These are phyloP conservation scores for Dasysyrphus tricinctus DNA, from an alignment of 2,888 invertebrate species.

Conservation along the genomic window DNA sequence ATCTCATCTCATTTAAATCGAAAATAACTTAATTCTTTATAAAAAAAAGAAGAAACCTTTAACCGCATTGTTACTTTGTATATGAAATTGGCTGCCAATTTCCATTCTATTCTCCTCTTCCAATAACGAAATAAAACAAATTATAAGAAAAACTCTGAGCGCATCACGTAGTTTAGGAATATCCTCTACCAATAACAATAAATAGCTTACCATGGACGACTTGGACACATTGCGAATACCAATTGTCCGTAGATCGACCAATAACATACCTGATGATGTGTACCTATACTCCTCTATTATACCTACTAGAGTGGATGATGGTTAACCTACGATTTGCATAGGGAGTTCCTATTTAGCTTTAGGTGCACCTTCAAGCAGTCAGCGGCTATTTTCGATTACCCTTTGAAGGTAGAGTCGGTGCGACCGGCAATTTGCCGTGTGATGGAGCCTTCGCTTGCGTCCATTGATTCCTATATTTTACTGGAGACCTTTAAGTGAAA, in stretches of 20 bases:
- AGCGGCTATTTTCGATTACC: constrained; percentile 56
- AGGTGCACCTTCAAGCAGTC: constrained; percentile 47
- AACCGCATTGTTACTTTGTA: neutral
- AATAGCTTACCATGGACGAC: constrained; percentile 40
- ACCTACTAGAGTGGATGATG: constrained; percentile 2
- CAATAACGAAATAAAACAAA: neutral
- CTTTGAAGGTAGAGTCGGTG: constrained; percentile 49
- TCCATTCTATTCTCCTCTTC: constrained; percentile 19
- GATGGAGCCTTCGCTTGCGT: neutral
- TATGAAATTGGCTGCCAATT: constrained; percentile 62
- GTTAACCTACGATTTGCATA: constrained; percentile 61
- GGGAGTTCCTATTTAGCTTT: constrained; percentile 34
- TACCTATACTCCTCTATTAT: constrained; percentile 12
- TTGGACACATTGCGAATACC: constrained; percentile 1
- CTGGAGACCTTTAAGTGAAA: constrained; percentile 57
- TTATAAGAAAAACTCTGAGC: neutral
- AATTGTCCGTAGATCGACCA: constrained; percentile 34
- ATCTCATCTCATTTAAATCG: constrained; percentile 48
- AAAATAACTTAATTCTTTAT: constrained; percentile 64
- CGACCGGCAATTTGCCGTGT: constrained; percentile 7
- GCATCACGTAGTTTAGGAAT: constrained; percentile 14
- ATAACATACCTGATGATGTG: constrained; percentile 34
- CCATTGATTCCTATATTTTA: constrained; percentile 36
- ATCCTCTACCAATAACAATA: constrained; percentile 65
- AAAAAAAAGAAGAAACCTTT: neutral